Evolutionary conservation across 2,113 vertebrate genomes (phyloP), one percentile per base, ranked within the genome.

Genomic region (Rutilus rutilus): DNA sequence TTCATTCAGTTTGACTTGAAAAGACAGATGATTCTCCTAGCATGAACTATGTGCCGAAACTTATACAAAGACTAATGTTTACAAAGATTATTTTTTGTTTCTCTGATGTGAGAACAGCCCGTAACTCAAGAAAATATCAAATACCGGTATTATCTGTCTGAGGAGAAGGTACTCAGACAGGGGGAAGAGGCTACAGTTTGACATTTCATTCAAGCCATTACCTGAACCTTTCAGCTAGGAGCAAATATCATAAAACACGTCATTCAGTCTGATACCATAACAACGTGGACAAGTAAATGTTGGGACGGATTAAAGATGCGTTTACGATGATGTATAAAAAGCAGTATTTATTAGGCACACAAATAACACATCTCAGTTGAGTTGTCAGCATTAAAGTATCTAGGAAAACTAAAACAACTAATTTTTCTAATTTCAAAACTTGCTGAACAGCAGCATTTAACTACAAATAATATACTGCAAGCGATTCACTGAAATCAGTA

Each of bases 161-260:
- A 83, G 23, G 50, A 36, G 50, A 64, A 60, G 64, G 45, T 47
- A 57, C 60, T 50, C 76, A 39, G 85, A 50, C 47, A 17, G 10
- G 67, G 52, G 12, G 23, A 73, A 57, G 62, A 79, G 75, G 47
- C 52, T 83, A 80, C 54, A 36, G 79, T 59, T 65, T 85, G 73
- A 69, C 84, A 73, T 86, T 83, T 86, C 54, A 67, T 19, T 71
- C 42, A 73, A 64, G 64, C 62, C 74, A 27, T 78, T 47, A 78
- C 59, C 84, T 50, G 33, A 83, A 39, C 73, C n/a, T 6, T 8
- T 27, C 78, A 54, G 33, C 17, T 6, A 73, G 9, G 47, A 73
- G 47, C 30, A 71, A 83, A 73, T 82, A 57, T 82, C 80, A 71
- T 83, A 71, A 19, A 82, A 23, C n/a, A 21, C 80, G 25, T 9